Evolutionary conservation across 2,797 vertebrate species (phyloP), one percentile per base, ranked within the genome.

Genomic region (Leptodactylus fallax): DNA sequence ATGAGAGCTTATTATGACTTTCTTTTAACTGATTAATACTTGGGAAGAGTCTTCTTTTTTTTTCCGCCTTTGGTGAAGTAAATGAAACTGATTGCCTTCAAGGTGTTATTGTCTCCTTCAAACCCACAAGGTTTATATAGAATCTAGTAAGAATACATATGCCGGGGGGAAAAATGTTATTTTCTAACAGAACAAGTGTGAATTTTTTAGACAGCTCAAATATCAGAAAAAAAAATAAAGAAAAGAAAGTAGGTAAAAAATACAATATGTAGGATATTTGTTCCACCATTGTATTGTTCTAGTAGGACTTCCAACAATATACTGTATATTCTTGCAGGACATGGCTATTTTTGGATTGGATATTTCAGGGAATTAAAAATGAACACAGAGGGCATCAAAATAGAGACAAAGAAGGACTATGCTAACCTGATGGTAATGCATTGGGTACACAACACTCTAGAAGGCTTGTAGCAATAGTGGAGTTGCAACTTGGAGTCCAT

Each of bases 1-100:
- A 77, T 53, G 60, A 81, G 71, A 78, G 79, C 72, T 72, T 85
- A 77, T 86, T 83, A 72, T 71, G n/a, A 83, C 49, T 76, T 67
- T 76, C 21, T 53, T 85, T 81, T 25, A 81, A 45, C 36, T 23
- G 61, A 61, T 85, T 81, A 72, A 27, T 72, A 25, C 81, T 88
- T 47, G 56, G 58, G 27, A 85, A 60, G 83, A 61, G 47, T 19
- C 10, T n/a, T 51, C 47, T 49, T 74, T 74, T n/a, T 61, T 61
- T 76, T 17, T 58, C 51, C 51, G 17, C 78, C 79, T 80, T 80
- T 63, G 79, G 56, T 63, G 45, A 60, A 80, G 79, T 61, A 80
- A 60, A 80, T 21, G 56, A 80, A 80, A 7, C 78, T 80, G 58
- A 80, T 45, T 80, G 79, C 79, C 60, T 80, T 80, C 3, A 47